phyloP scores from a whole-genome alignment of 2,888 invertebrate genomes.

The Seira ritae region DNA sequence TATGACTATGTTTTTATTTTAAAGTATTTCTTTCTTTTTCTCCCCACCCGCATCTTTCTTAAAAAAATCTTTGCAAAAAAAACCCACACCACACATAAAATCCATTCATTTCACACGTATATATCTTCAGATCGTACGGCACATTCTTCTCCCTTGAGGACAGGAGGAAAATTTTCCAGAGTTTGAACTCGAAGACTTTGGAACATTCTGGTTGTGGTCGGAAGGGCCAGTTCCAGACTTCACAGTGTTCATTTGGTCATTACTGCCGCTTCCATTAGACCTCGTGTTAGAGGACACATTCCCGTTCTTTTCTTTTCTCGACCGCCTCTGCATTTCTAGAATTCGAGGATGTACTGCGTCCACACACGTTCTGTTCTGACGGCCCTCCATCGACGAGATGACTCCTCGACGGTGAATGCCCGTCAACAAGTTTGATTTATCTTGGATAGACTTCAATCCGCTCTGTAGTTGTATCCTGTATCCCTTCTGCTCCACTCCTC shows the following conservation, averaged over 20 bases:
- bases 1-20: too few relatives aligned
- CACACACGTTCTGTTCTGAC: slow-evolving; percentile 57
- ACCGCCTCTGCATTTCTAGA: slow-evolving; percentile 60
- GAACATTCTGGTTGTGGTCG: slow-evolving; percentile 55
- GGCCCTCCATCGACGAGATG: slow-evolving; percentile 15
- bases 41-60: too few relatives aligned
- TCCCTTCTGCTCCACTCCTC: neutral
- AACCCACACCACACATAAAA: too few relatives aligned
- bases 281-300: slow-evolving; percentile 26
- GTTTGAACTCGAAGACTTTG: slow-evolving; percentile 54
- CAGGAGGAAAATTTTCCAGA: slow-evolving; percentile 54
- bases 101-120: too few relatives aligned
- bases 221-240: slow-evolving; percentile 15
- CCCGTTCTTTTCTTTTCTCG: slow-evolving; percentile 51
- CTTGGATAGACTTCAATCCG: too few relatives aligned
- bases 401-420: neutral
- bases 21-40: too few relatives aligned
- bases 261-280: neutral
- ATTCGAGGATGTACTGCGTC: slow-evolving; percentile 69
- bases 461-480: too few relatives aligned
- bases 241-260: slow-evolving; percentile 6
- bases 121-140: slow-evolving; percentile 59
- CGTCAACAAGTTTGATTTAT: too few relatives aligned
- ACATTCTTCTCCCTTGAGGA: slow-evolving; percentile 49
- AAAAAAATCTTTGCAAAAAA: too few relatives aligned